Evolutionary conservation across 53 echinoderm and acorn worm genomes (phyloP).

Genomic region (Paelopatides confundens): DNA sequence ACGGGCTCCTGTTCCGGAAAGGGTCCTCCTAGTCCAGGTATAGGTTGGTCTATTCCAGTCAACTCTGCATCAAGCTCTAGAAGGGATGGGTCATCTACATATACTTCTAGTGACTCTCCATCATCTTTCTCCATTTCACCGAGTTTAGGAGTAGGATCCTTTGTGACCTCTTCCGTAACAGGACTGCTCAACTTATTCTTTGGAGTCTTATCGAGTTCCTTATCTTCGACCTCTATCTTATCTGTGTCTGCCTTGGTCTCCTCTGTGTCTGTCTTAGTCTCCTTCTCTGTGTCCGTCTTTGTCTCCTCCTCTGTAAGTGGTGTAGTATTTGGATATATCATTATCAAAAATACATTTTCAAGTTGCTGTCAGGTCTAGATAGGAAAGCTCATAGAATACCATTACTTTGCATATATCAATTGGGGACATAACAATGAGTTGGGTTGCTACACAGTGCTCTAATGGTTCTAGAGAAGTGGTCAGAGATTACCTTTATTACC

Average conservation of each 20-base stretch:
- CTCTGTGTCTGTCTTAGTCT: not conserved
- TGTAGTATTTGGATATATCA: constrained; percentile 38
- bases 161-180: constrained; percentile 65
- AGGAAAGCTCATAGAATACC: constrained; percentile 31
- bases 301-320: constrained; percentile 28
- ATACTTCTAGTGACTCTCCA: constrained; percentile 93
- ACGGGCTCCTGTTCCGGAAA: constrained; percentile 29
- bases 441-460: not conserved
- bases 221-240: constrained; percentile 30
- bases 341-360: not conserved
- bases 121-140: constrained; percentile 69
- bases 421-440: not conserved
- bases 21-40: constrained; percentile 30
- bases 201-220: constrained; percentile 34
- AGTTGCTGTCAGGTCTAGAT: not conserved
- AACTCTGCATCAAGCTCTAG: constrained; percentile 95
- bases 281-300: constrained; percentile 14
- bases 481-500: not conserved
- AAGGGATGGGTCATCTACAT: constrained; percentile 92
- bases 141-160: constrained; percentile 49
- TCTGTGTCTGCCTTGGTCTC: not conserved
- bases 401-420: not conserved
- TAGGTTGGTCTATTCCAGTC: constrained; percentile 63
- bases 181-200: constrained; percentile 71
- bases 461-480: not conserved